A percentile compares a stretch with the other conserved stretches of the same genome.
Evolutionary conservation across 92 coral and sea anemone genomes (phyloP).

Genomic region (Parazoanthus atlanticus): DNA sequence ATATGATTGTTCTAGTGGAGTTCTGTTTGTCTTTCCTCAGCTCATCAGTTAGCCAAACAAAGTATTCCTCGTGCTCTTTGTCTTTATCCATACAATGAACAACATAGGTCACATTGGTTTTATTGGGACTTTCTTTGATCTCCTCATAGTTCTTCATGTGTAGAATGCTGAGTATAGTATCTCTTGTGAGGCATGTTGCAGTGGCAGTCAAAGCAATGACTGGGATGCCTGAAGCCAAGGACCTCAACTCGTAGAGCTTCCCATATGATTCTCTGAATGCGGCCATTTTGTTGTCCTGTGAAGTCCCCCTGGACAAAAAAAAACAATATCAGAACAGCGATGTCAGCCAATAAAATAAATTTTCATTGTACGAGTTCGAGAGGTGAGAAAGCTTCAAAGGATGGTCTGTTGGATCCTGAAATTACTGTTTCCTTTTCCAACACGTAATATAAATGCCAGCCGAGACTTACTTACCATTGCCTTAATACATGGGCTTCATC

Average conservation of each 20-base stretch:
- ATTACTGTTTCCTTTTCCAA: neutral
- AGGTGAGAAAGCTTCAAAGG: too few relatives aligned
- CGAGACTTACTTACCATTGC: constrained; percentile 34
- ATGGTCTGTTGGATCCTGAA: too few relatives aligned
- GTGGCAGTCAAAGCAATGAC: constrained; percentile 64
- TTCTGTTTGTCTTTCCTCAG: neutral
- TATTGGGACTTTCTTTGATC: constrained; percentile 63
- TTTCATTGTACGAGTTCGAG: too few relatives aligned
- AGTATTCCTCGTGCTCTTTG: constrained; percentile 22
- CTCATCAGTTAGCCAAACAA: neutral
- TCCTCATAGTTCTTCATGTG: constrained; percentile 49
- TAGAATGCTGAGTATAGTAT: constrained; percentile 47
- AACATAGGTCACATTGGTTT: constrained; percentile 53
- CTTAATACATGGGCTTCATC: constrained; percentile 58
- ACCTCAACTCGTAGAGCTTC: constrained; percentile 53
- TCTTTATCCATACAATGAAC: constrained; percentile 55
- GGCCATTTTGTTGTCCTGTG: constrained; percentile 55
- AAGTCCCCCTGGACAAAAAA: constrained; percentile 46
- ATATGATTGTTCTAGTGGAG: constrained; percentile 50
- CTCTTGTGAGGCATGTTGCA: constrained; percentile 59
- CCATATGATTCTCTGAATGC: constrained; percentile 57
- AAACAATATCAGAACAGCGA: neutral
- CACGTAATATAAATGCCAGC: neutral
- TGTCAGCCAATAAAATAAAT: too few relatives aligned
- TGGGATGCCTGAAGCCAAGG: constrained; percentile 57